Evolutionary conservation across 2,888 invertebrate species (phyloP).

Genomic region (Drosophila leonis): DNA sequence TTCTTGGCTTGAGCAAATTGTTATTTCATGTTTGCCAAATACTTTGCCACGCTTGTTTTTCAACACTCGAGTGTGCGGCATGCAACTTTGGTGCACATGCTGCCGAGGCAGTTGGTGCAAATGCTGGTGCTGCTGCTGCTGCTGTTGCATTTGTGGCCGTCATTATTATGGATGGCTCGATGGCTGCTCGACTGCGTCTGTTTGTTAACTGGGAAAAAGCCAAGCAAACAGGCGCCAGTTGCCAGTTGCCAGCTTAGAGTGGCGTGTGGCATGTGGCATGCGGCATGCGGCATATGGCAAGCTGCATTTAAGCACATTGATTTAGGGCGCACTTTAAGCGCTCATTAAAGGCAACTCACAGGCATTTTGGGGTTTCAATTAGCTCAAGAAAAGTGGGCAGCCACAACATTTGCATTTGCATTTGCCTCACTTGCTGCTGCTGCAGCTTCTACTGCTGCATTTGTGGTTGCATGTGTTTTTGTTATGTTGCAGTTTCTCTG

Average conservation of each 20-base stretch:
- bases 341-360: conserved; percentile 39
- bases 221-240: conserved; percentile 45
- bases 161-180: conserved; percentile 60
- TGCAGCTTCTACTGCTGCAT: conserved; percentile 15
- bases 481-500: conserved; percentile 29
- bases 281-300: conserved; percentile 14
- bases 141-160: conserved; percentile 47
- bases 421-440: not conserved
- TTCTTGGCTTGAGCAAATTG: conserved; percentile 68
- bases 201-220: conserved; percentile 59
- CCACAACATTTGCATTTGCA: conserved; percentile 57
- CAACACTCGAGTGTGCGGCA: conserved; percentile 42
- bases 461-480: conserved; percentile 66
- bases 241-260: conserved; percentile 14
- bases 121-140: conserved; percentile 2
- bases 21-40: conserved; percentile 77
- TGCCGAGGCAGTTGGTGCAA: conserved; percentile 22
- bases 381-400: conserved; percentile 65
- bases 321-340: conserved; percentile 35
- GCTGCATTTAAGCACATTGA: conserved; percentile 28
- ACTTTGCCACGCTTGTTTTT: conserved; percentile 73
- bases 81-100: conserved; percentile 58
- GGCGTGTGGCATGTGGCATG: conserved; percentile 13
- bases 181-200: conserved; percentile 35
- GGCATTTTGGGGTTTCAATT: conserved; percentile 57